Evolutionary conservation across 1,140 invertebrate species (phyloP), one percentile per base, ranked within the genome.

Genomic region (Metaphire vulgaris): DNA sequence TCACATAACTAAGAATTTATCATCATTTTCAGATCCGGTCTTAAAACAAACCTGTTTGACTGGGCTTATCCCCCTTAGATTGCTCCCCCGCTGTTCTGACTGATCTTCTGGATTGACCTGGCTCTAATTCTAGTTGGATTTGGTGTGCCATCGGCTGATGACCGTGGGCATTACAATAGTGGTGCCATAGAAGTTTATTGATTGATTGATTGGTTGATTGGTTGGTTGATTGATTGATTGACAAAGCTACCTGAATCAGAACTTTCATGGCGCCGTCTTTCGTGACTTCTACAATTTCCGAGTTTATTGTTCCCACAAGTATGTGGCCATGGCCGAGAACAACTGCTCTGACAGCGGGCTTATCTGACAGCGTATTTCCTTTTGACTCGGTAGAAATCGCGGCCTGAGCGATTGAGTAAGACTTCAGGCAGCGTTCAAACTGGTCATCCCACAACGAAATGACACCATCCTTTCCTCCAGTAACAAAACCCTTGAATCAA

Each of bases 401-500:
- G 6, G 81, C 79, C 69, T 83, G 81, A 74, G 83, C 84, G 28
- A 87, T 83, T 64, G 80, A 72, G 75, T 85, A 87, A 1, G 82
- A 85, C 70, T 85, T 85, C 14, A 86, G 80, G 79, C 83, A 83
- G 65, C 82, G 80, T 56, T 84, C 83, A 82, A 87, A 86, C 77
- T 83, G 79, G 56, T 84, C 84, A 79, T 85, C 83, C 85, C 85
- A 87, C n/a, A 86, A 77, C 30, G 81, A 81, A 1, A 87, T 80
- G 21, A 82, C 75, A n/a, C 86, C 86, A 80, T 87, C 86, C 77
- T 87, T 87, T 16, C 86, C 86, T 26, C 86, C 86, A 21, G 85
- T 87, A 30, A 86, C 85, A 83, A 85, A 87, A 2, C 84, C 84
- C 83, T 86, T 78, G n/a, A 70, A 68, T 74, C 79, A 30, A 75